phyloP scores from a whole-genome alignment of 2,797 vertebrate genomes.

The Enteromius thamalakanensis region DNA sequence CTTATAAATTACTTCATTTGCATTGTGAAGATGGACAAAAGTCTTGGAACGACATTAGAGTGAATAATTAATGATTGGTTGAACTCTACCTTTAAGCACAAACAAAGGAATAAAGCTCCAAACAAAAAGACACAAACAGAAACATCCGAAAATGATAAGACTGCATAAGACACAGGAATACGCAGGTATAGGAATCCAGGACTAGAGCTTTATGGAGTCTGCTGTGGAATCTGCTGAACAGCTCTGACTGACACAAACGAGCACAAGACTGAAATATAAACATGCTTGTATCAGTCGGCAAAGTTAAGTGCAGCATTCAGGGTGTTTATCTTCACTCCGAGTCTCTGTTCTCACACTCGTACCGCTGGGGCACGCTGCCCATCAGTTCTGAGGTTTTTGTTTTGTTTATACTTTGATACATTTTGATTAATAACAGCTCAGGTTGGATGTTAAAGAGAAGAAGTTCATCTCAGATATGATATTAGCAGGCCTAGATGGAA shows the following conservation, averaged over 20 bases:
- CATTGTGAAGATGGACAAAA: too few relatives aligned
- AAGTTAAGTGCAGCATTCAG: slow-evolving; percentile 57
- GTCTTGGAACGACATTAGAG: too few relatives aligned
- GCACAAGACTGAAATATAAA: slow-evolving; percentile 56
- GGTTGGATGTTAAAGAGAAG: slow-evolving; percentile 10
- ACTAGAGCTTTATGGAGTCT: not conserved
- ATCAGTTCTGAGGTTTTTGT: slow-evolving; percentile 21
- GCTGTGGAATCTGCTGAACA: slow-evolving; percentile 40
- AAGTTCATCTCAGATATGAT: slow-evolving; percentile 16
- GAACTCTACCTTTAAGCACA: not conserved
- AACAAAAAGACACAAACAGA: not conserved
- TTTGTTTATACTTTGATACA: slow-evolving; percentile 37
- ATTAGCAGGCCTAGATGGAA: not conserved
- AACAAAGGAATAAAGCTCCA: not conserved
- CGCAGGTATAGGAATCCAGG: slow-evolving; percentile 8
- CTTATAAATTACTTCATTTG: too few relatives aligned
- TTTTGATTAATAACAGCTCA: slow-evolving; percentile 17
- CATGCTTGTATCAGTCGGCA: slow-evolving; percentile 65
- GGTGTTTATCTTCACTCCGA: slow-evolving; percentile 46
- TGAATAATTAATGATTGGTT: too few relatives aligned
- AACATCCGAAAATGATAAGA: not conserved
- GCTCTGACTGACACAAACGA: slow-evolving; percentile 54
- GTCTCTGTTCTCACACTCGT: slow-evolving; percentile 29
- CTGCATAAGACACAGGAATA: not conserved
- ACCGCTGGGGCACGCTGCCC: slow-evolving; percentile 18